phyloP scores from a whole-genome alignment of 1,140 invertebrate genomes.

The Phymastichus coffea region DNA sequence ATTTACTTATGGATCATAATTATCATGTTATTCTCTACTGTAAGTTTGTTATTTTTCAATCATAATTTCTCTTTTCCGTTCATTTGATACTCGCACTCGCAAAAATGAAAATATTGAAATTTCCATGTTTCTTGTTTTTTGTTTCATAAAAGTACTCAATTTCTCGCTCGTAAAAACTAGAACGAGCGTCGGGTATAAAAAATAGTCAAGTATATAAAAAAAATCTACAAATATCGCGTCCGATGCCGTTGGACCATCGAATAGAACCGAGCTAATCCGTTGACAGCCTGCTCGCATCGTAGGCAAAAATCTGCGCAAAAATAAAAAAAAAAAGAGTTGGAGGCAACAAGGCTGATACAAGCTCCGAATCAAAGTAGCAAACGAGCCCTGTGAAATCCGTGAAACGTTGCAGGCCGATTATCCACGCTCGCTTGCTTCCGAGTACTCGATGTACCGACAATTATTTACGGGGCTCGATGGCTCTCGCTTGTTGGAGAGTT shows the following conservation, averaged over 20 bases:
- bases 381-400: constrained; percentile 6
- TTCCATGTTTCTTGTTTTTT: too few relatives aligned
- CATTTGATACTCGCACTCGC: too few relatives aligned
- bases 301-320: neutral
- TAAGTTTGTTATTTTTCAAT: too few relatives aligned
- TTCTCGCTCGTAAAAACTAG: too few relatives aligned
- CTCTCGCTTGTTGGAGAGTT: too few relatives aligned
- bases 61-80: too few relatives aligned
- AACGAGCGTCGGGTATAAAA: too few relatives aligned
- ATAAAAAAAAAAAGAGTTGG: constrained; percentile 1
- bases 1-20: too few relatives aligned
- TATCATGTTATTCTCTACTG: too few relatives aligned
- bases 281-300: neutral
- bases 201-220: too few relatives aligned
- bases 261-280: neutral
- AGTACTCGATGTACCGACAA: constrained; percentile 12
- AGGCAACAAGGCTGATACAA: neutral
- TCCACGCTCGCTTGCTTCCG: constrained; percentile 6
- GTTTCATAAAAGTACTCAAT: too few relatives aligned
- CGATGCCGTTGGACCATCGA: neutral
- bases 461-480: constrained; percentile 28
- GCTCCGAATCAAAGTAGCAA: constrained; percentile 13
- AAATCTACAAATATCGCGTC: neutral
- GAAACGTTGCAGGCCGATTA: neutral
- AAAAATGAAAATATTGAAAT: too few relatives aligned